Base-by-base conservation (phyloP, 2,797 vertebrate genomes). In the Pogoniulus pusillus region DNA sequence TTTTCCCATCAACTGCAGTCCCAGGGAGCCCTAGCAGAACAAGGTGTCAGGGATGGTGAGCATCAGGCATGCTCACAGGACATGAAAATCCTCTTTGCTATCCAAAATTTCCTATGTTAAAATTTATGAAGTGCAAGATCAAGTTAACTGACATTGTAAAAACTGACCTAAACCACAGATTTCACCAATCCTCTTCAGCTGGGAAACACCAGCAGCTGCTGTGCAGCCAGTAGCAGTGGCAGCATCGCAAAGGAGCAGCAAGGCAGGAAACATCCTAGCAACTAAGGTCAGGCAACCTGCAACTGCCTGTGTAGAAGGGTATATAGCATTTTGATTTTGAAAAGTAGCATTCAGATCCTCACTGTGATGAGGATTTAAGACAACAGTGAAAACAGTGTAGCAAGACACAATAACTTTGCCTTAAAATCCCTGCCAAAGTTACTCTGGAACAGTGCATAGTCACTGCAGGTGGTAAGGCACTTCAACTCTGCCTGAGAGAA, bases 41-140 rank as follows among this genome's bases (percentile, higher is more conserved):
- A 8, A 29, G 45, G 10, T 6, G 30, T 45, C 51, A 51, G 32
- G 29, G 57, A 32, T 1, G 20, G 70, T 16, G 65, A 62, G 41
- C 27, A 30, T 24, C 1, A 3, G 37, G 29, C 30, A 16, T 0
- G n/a, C n/a, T 26, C n/a, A 57, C 12, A 5, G 1, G 2, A 41
- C 37, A 26, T 1, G 6, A 58, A 62, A 73, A 45, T 34, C 23
- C n/a, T 32, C 49, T 29, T 16, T 8, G n/a, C 22, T 62, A 5
- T 15, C 29, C 19, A 11, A 53, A 32, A 71, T 59, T 82, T 87
- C 34, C 4, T 27, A 9, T 3, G 20, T 43, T 72, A 49, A 35
- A 74, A 45, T 51, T 69, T 22, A 83, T 29, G 9, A 27, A 45
- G 34, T 45, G 57, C 43, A 57, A 57, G 41, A 58, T 23, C 1